A percentile compares a stretch with the other conserved stretches of the same genome.
Conservation (phyloP, 2,888 invertebrate species). For the Villa cingulata region DNA sequence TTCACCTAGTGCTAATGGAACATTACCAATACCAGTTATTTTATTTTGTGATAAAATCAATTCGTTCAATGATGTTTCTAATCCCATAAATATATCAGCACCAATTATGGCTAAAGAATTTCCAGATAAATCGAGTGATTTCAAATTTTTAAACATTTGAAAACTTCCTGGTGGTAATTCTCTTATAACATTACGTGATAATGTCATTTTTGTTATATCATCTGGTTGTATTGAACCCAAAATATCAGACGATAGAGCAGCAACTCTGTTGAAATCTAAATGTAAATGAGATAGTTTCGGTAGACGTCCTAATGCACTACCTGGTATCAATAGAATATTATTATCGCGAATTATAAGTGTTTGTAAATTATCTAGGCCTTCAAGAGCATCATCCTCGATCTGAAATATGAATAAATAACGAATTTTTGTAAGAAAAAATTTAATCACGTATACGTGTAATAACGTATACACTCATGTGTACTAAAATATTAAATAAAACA, state of each 20-base stretch:
- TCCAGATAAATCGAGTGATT: constrained; percentile 60
- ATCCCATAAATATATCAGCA: constrained; percentile 59
- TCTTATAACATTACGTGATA: constrained; percentile 73
- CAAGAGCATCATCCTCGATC: constrained; percentile 81
- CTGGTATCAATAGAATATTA: constrained; percentile 73
- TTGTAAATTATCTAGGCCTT: constrained; percentile 63
- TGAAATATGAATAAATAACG: constrained; percentile 34
- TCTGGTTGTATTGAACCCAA: constrained; percentile 55
- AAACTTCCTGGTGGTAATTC: constrained; percentile 73
- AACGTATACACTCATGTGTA: too few relatives aligned
- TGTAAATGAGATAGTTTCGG: constrained; percentile 59
- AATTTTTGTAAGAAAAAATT: too few relatives aligned
- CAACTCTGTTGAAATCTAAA: constrained; percentile 75
- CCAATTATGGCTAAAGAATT: constrained; percentile 60
- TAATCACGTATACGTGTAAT: too few relatives aligned
- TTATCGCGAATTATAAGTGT: constrained; percentile 72
- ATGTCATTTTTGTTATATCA: constrained; percentile 54
- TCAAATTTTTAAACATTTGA: constrained; percentile 57
- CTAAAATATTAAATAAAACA: too few relatives aligned
- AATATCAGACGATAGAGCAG: constrained; percentile 68
- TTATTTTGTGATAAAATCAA: constrained; percentile 63
- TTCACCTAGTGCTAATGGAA: constrained; percentile 48
- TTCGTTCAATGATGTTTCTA: constrained; percentile 57
- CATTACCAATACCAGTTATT: constrained; percentile 50
- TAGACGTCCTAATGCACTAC: constrained; percentile 66